Evolutionary conservation across 1,140 invertebrate genomes (phyloP).

Genomic region (Calycopis cecrops): DNA sequence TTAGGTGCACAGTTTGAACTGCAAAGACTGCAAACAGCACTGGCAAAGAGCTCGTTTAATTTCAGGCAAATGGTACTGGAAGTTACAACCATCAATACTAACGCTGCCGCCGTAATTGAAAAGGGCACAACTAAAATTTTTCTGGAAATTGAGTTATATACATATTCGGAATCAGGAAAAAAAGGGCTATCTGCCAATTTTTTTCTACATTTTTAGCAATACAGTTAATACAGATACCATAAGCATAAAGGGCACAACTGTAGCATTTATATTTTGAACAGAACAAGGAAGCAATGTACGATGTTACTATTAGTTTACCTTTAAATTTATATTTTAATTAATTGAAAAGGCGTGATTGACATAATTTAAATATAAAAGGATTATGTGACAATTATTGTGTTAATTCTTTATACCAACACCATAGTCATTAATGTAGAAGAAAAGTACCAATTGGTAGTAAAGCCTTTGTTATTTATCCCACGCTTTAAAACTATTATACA

Average conservation of each 20-base stretch:
- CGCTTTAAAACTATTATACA: constrained; percentile 13
- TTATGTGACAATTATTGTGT: constrained; percentile 16
- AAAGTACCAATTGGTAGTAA: constrained; percentile 8
- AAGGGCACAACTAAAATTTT: too few species aligned
- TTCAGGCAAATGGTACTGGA: too few species aligned
- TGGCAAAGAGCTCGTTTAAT: too few species aligned
- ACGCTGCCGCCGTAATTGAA: too few species aligned
- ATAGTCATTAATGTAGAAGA: constrained; percentile 15
- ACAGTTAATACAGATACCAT: not conserved
- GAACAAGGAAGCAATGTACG: not conserved
- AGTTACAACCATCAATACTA: too few species aligned
- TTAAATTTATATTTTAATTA: not conserved
- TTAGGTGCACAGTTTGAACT: too few species aligned
- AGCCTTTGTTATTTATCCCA: constrained; percentile 10
- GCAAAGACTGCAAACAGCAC: too few species aligned
- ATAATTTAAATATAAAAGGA: constrained; percentile 12
- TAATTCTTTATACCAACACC: constrained; percentile 15
- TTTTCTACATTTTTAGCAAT: not conserved
- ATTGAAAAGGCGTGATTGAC: constrained; percentile 9
- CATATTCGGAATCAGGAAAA: not conserved
- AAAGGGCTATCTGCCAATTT: not conserved
- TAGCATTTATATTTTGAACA: not conserved
- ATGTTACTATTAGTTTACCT: not conserved
- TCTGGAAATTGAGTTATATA: too few species aligned
- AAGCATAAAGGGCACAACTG: too few species aligned